phyloP scores from a whole-genome alignment of 2,113 vertebrate species.

The Oncorhynchus tshawytscha region DNA sequence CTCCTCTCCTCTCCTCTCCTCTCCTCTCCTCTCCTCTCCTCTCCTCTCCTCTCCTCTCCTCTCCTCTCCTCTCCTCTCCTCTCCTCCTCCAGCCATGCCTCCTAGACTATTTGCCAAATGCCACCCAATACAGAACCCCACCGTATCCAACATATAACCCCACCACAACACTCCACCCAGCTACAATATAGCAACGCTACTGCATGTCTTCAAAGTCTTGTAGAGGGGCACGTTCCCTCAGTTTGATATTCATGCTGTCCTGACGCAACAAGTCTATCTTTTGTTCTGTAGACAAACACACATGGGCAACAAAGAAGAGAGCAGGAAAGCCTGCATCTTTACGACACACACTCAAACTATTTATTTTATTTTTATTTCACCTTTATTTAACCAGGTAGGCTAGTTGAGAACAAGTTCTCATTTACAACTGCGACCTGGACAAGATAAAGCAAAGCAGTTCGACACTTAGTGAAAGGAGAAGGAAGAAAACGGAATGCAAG shows the following conservation, averaged over 20 bases:
- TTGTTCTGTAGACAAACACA: conserved; percentile 52
- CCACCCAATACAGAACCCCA: conserved; percentile 42
- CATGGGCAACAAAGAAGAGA: conserved; percentile 30
- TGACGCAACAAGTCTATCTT: conserved; percentile 58
- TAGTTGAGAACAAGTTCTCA: too few relatives aligned
- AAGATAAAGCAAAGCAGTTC: too few relatives aligned
- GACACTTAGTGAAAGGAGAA: background rate
- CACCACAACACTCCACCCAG: conserved; percentile 10
- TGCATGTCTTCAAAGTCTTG: conserved; percentile 27
- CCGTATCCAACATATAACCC: conserved; percentile 19
- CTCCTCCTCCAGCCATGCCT: background rate
- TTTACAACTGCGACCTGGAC: too few relatives aligned
- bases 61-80: conserved; percentile 2
- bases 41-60: background rate
- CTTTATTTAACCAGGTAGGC: too few relatives aligned
- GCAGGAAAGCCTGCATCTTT: conserved; percentile 24
- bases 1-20: background rate
- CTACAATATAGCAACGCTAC: conserved; percentile 10
- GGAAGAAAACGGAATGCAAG: conserved; percentile 10
- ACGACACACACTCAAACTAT: conserved; percentile 27
- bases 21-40: background rate
- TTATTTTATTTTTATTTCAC: too few relatives aligned
- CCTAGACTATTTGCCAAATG: background rate
- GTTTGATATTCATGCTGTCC: conserved; percentile 33
- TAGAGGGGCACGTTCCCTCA: conserved; percentile 16